Base-by-base conservation (phyloP, 2,888 invertebrate genomes). In the Labia minor region DNA sequence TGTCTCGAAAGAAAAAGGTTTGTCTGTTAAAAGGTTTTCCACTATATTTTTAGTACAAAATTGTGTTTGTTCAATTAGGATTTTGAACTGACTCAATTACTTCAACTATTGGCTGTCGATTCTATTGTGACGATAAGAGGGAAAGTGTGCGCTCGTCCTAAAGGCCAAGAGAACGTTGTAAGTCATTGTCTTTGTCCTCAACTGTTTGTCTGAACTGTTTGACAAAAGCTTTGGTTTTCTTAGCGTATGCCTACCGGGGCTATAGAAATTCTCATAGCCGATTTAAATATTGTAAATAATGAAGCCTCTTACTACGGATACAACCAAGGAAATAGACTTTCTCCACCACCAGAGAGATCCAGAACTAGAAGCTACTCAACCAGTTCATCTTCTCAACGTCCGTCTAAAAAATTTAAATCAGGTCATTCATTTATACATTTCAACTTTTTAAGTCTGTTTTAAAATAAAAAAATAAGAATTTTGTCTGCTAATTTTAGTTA, bases 161-260 rank as follows among this genome's bases (percentile, higher is more conserved):
- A 63, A 37, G 74, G 75, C 64, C 77, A 77, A 0, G 75, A 75
- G 65, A 80, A 80, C 71, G 74, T 69, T 62, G 73, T 73, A 69
- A 70, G 49, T 49, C 49, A 8, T 49, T 49, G 49, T 49, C 49
- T 49, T 49, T 49, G 49, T 49, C 49, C 49, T 49, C 49, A 49
- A 49, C 2, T 49, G 49, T 49, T n/a, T n/a, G 49, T 49, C 49
- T 49, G 49, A 49, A n/a, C 49, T 49, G 49, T 37, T 20, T 37
- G 65, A 65, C 37, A 65, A n/a, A 37, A 26, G 37, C 19, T 26
- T 26, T 26, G 26, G 26, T 26, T 21, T 26, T 68, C 71, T 26
- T 71, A 79, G 79, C 74, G 77, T 37, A 79, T 82, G 77, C 64
- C 71, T 1, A 86, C 86, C 8, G 87, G 88, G n/a, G 81, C 83